Evolutionary conservation across 2,797 vertebrate species (phyloP).

Genomic region (Chromobotia macracanthus): DNA sequence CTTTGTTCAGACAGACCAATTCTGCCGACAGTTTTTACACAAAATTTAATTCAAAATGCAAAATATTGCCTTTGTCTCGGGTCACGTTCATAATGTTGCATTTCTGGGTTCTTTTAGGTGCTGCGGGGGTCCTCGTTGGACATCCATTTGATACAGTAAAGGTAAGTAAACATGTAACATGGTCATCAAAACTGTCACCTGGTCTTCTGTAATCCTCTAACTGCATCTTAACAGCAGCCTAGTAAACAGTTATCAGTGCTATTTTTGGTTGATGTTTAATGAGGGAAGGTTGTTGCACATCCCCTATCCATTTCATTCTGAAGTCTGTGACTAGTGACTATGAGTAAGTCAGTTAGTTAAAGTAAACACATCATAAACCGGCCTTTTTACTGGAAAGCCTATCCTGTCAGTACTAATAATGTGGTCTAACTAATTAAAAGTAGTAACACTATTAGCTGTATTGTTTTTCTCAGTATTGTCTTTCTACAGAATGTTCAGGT

Average conservation of each 20-base stretch:
- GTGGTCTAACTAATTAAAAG: neutral
- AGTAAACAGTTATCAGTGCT: neutral
- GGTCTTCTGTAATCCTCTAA: neutral
- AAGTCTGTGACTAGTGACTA: neutral
- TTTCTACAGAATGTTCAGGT: no score
- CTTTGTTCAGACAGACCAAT: no score
- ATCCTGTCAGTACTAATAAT: neutral
- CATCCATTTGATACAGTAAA: slow-evolving; percentile 98
- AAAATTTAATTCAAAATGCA: no score
- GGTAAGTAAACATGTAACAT: slow-evolving; percentile 73
- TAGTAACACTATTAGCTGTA: neutral
- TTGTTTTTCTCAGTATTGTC: no score
- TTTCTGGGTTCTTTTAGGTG: slow-evolving; percentile 77
- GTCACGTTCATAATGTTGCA: neutral
- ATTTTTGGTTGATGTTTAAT: slow-evolving; percentile 15
- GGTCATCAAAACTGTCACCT: slow-evolving; percentile 1
- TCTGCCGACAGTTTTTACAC: no score
- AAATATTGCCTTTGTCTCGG: neutral
- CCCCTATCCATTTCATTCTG: slow-evolving; percentile 12
- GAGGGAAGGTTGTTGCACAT: neutral
- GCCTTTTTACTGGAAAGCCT: neutral
- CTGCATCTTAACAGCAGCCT: neutral
- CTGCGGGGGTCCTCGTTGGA: slow-evolving; percentile 94
- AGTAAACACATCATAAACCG: neutral
- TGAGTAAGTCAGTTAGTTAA: neutral